These are phyloP conservation scores for Arnoldichthys spilopterus DNA, from an alignment of 2,797 vertebrate genomes.

Conservation along the genomic window DNA sequence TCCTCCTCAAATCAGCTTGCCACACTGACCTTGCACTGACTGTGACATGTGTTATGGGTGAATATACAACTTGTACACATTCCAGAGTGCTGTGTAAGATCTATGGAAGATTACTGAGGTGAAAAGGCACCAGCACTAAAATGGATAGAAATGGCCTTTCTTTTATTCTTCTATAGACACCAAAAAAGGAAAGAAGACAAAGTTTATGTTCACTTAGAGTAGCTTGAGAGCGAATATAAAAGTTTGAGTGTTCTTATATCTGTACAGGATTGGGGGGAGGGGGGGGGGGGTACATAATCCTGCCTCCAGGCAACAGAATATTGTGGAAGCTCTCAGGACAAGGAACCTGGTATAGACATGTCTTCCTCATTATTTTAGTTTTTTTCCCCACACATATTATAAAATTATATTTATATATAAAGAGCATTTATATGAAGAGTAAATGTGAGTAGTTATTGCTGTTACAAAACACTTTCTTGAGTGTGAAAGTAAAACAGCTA, in stretches of 20 bases:
- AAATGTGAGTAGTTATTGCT: not conserved
- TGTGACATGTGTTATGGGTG: not conserved
- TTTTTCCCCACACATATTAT: not conserved
- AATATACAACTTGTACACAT: conserved; percentile 26
- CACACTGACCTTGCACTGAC: not conserved
- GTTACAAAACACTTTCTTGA: conserved; percentile 1
- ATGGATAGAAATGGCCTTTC: not conserved
- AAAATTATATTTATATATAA: not conserved
- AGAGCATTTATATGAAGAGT: no score
- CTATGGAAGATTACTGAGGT: not conserved
- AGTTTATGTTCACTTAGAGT: not conserved
- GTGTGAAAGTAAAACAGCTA: not conserved
- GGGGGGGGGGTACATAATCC: conserved; percentile 14
- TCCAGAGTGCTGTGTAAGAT: conserved; percentile 9
- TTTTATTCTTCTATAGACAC: conserved; percentile 7
- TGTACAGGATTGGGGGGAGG: no score
- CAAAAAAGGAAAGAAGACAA: not conserved
- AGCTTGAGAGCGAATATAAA: not conserved
- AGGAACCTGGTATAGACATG: not conserved
- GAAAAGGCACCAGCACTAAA: not conserved
- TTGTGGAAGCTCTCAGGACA: not conserved
- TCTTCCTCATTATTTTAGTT: not conserved
- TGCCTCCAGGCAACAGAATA: conserved; percentile 30
- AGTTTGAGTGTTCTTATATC: not conserved
- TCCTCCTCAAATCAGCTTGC: not conserved